Evolutionary conservation across 1,140 invertebrate genomes (phyloP).

Genomic region (Rhyacophila brunnea): DNA sequence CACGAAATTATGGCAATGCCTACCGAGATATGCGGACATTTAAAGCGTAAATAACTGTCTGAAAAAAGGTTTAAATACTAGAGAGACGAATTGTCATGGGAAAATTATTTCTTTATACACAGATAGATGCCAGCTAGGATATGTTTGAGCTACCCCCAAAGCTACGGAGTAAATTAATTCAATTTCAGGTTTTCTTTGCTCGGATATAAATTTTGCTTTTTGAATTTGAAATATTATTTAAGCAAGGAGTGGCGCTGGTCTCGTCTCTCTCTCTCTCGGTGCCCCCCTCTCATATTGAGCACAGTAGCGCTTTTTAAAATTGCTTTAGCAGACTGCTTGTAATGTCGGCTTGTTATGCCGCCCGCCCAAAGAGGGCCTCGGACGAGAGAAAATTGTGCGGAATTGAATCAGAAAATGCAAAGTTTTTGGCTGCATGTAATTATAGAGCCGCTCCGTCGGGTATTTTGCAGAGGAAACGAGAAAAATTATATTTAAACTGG

Average conservation of each 20-base stretch:
- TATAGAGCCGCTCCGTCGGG: too few species aligned
- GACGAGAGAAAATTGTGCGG: slow-evolving; percentile 28
- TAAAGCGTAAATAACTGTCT: too few species aligned
- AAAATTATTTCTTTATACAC: too few species aligned
- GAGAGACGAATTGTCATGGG: too few species aligned
- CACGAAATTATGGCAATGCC: too few species aligned
- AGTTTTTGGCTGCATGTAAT: slow-evolving; percentile 6
- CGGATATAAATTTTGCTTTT: slow-evolving; percentile 35
- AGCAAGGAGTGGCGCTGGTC: slow-evolving; percentile 25
- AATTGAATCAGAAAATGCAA: slow-evolving; percentile 30
- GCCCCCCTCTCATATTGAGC: not conserved
- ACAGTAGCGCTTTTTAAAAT: slow-evolving; percentile 21
- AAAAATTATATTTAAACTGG: too few species aligned
- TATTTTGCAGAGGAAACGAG: too few species aligned
- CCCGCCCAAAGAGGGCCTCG: slow-evolving; percentile 1
- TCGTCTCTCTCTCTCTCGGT: too few species aligned
- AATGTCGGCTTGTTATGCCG: slow-evolving; percentile 24
- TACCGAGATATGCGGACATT: too few species aligned
- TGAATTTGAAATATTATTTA: slow-evolving; percentile 36
- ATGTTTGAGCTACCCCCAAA: slow-evolving; percentile 1
- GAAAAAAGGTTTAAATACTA: too few species aligned
- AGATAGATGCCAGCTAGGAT: not conserved
- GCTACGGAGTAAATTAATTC: slow-evolving; percentile 34
- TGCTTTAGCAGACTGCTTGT: slow-evolving; percentile 24
- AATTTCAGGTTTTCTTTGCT: slow-evolving; percentile 36